A percentile compares a stretch with the other conserved stretches of the same genome.
Evolutionary conservation across 2,888 invertebrate genomes (phyloP).

Genomic region (Geotrupes spiniger): DNA sequence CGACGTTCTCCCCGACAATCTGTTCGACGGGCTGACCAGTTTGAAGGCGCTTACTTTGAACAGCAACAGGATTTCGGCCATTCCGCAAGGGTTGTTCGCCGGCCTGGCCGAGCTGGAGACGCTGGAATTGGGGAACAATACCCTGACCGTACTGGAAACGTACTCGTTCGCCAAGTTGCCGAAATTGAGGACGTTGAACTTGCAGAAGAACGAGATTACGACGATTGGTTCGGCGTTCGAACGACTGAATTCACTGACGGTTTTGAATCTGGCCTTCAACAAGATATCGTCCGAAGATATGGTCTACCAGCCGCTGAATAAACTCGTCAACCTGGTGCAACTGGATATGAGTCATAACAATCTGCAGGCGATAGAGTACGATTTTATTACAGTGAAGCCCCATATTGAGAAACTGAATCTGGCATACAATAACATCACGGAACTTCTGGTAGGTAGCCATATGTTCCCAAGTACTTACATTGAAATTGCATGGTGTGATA

Average conservation of each 20-base stretch:
- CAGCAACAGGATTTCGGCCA: slow-evolving; percentile 6
- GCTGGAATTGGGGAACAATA: slow-evolving; percentile 19
- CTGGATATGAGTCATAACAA: slow-evolving; percentile 18
- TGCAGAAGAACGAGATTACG: slow-evolving; percentile 16
- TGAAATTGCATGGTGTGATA: no score
- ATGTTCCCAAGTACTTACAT: no score
- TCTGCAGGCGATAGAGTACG: neutral
- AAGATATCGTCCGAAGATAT: slow-evolving; percentile 3
- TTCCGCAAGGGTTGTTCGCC: neutral
- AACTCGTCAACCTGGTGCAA: slow-evolving; percentile 1
- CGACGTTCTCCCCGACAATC: slow-evolving; percentile 6
- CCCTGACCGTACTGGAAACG: neutral
- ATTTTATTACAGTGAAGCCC: slow-evolving; percentile 4
- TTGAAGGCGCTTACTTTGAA: neutral
- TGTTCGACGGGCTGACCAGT: neutral
- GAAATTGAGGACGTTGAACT: slow-evolving; percentile 14
- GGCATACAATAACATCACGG: slow-evolving; percentile 8
- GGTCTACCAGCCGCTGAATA: neutral
- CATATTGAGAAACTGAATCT: slow-evolving; percentile 10
- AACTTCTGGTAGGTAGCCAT: no score
- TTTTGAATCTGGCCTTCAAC: slow-evolving; percentile 10
- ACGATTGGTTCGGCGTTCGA: slow-evolving; percentile 8
- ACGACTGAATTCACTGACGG: neutral
- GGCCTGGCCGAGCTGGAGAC: slow-evolving; percentile 9
- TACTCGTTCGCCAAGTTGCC: slow-evolving; percentile 1